Percentiles rank a stretch among this genome's conserved stretches.
phyloP scores from a whole-genome alignment of 2,113 vertebrate genomes.

The Pithys albifrons region DNA sequence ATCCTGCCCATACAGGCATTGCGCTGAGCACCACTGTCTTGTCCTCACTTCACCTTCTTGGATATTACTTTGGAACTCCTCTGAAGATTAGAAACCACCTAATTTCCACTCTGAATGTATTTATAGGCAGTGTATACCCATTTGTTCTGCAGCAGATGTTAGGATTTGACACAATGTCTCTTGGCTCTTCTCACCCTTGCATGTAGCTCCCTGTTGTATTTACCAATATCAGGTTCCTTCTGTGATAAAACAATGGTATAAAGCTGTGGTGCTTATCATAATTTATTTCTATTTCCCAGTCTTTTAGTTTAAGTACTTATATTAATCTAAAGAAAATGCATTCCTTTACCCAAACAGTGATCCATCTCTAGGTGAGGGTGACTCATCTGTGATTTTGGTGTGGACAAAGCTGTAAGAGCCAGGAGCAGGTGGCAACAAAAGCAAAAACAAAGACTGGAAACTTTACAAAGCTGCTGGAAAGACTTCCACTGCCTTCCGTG shows the following conservation, averaged over 20 bases:
- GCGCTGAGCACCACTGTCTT: neutral
- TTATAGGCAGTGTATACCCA: neutral
- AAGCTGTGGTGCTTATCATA: neutral
- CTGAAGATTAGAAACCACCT: slow-evolving; percentile 19
- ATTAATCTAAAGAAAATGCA: neutral
- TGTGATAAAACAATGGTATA: neutral
- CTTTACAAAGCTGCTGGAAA: neutral
- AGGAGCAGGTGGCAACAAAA: neutral
- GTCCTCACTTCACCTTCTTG: neutral
- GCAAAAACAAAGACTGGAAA: neutral
- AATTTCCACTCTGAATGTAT: neutral
- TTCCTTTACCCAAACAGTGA: neutral
- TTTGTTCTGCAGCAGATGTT: neutral
- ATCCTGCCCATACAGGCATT: neutral
- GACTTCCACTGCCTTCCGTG: neutral
- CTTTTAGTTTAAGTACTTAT: neutral
- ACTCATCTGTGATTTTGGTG: neutral
- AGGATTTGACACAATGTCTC: neutral
- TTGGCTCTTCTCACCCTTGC: neutral
- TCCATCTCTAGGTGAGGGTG: neutral
- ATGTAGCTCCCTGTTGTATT: neutral
- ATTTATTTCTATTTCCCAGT: neutral
- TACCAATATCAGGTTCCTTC: neutral
- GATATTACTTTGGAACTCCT: neutral
- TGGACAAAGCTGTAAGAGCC: neutral